Base-by-base conservation (phyloP, 37 sponge, comb jelly and placozoan genomes). In the Diacarnus erythraeanus region DNA sequence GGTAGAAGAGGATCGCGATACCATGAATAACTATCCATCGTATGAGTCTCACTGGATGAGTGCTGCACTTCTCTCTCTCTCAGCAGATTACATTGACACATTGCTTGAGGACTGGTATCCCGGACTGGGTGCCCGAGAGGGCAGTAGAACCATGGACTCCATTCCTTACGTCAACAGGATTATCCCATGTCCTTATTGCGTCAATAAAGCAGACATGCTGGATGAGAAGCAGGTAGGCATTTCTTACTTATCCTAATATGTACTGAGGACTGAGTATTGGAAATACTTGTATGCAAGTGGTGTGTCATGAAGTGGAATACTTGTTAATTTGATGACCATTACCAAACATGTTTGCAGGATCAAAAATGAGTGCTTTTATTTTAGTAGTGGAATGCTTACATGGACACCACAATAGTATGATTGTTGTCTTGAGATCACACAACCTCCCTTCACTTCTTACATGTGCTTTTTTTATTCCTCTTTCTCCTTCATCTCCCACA, bases 41-140 rank as follows among this genome's bases (percentile, higher is more conserved):
- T 71, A 81, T 4, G 90, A 89, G 44, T 22, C 42, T 4, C 42
- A 72, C 38, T 96, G 90, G 93, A 89, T 87, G 82, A 80, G 87
- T 59, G 96, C 96, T 22, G 77, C 83, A 47, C 77, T 96, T 1
- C 76, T 96, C 33, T 40, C 96, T 22, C 64, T 64, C 27, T 57
- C 79, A 2, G 93, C 87, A 0, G 83, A 92, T 36, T 76, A 44
- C 23, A 76, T 96, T 0, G 96, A 96, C 77, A 73, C 84, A 0
- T 87, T 96, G 21, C 77, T 96, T 77, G 93, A 95, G 76, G 96
- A 96, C 59, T 96, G 96, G 96, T 96, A 81, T 82, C 88, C 90
- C n/a, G 96, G 93, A 0, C 83, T 96, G 0, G 91, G 91, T 10
- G 71, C 86, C 0, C 29, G 88, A 31, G 85, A 89, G 41, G 84